Conservation (phyloP, 2,888 invertebrate species). For the Agonopterix subpropinquella region DNA sequence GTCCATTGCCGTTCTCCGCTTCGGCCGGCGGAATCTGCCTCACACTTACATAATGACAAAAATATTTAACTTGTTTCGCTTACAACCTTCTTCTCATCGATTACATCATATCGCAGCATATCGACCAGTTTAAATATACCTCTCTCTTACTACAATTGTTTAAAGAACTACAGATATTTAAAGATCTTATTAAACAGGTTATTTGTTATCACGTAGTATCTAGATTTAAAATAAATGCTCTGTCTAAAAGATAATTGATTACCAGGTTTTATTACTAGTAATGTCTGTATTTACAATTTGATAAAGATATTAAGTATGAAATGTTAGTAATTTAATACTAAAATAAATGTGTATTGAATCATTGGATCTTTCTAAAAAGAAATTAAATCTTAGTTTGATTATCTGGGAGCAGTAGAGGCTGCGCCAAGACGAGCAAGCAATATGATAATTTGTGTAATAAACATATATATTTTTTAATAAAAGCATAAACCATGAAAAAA, state of each 20-base stretch:
- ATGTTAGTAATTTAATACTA: too few relatives aligned
- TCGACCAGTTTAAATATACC: constrained; percentile 1
- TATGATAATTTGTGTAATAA: too few relatives aligned
- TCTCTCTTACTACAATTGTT: neutral
- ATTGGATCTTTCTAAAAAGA: too few relatives aligned
- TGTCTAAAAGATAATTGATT: neutral
- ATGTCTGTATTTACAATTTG: too few relatives aligned
- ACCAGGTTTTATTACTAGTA: neutral
- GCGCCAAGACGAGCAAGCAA: too few relatives aligned
- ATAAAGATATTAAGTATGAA: too few relatives aligned
- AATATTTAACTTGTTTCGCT: constrained; percentile 43
- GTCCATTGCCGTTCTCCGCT: constrained; percentile 51
- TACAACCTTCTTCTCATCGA: constrained; percentile 14
- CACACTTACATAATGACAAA: constrained; percentile 50
- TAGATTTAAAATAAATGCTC: neutral
- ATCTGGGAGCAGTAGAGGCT: too few relatives aligned
- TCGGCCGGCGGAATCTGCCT: constrained; percentile 32
- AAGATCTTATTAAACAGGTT: neutral
- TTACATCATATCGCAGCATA: constrained; percentile 4
- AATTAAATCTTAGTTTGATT: too few relatives aligned
- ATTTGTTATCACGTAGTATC: neutral
- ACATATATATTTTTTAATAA: too few relatives aligned
- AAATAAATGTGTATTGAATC: too few relatives aligned
- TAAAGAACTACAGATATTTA: neutral
- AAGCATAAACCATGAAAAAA: too few relatives aligned